Conservation (phyloP, 92 coral and sea anemone genomes). For the Paramuricea clavata region DNA sequence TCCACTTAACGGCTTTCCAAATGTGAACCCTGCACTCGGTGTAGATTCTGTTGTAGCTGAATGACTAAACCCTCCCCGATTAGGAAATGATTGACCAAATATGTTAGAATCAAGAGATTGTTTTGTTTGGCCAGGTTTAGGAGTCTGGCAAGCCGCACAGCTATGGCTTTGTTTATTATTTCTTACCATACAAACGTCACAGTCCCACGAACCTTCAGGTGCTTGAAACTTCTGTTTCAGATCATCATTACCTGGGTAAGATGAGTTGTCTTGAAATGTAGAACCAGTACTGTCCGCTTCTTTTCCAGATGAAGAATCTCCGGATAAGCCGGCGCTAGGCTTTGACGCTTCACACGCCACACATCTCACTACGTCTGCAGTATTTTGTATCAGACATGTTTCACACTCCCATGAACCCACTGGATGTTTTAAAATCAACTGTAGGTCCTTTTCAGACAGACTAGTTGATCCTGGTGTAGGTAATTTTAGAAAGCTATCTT, state of each 20-base stretch:
- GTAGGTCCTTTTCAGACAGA: not conserved
- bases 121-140: constrained; percentile 65
- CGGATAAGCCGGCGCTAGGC: not conserved
- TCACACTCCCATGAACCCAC: constrained; percentile 74
- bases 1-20: not conserved
- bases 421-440: constrained; percentile 53
- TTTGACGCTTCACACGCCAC: constrained; percentile 65
- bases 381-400: constrained; percentile 67
- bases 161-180: constrained; percentile 29
- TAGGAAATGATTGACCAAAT: constrained; percentile 14
- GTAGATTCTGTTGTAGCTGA: not conserved
- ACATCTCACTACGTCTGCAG: constrained; percentile 53
- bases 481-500: not conserved
- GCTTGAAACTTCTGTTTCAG: constrained; percentile 59
- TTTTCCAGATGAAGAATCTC: not conserved
- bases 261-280: not conserved
- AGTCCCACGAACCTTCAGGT: constrained; percentile 75
- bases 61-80: not conserved
- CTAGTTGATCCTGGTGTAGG: not conserved
- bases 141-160: constrained; percentile 73
- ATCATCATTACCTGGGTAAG: not conserved
- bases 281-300: not conserved
- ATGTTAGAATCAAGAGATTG: not conserved
- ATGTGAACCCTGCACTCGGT: too few species aligned
- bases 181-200: constrained; percentile 61